A percentile compares a stretch with the other conserved stretches of the same genome.
Conservation (phyloP, 2,888 invertebrate genomes). For the Galeopsomyia nigrocyanea region DNA sequence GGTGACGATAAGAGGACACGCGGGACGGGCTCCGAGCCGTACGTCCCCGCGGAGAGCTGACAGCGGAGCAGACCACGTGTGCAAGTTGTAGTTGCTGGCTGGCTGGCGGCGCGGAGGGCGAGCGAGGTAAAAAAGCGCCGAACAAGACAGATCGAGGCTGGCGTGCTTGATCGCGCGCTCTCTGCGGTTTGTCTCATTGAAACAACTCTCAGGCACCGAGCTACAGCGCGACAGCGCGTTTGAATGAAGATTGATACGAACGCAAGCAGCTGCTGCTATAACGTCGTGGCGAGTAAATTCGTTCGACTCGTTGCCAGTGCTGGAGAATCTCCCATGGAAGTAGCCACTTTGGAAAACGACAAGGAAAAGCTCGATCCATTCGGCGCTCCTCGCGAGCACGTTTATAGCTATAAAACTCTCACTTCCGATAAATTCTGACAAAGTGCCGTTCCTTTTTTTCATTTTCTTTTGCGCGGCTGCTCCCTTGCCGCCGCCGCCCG, state of each 20-base stretch:
- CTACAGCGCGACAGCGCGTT: conserved; percentile 1
- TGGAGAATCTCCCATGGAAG: no score
- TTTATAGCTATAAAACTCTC: conserved; percentile 1
- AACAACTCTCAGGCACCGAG: not conserved
- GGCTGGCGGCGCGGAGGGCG: not conserved
- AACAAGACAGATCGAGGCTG: not conserved
- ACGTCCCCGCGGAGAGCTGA: conserved; percentile 20
- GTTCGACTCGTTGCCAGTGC: no score
- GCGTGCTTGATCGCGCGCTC: not conserved
- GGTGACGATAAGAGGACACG: conserved; percentile 38
- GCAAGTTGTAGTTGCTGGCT: no score
- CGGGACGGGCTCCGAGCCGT: conserved; percentile 16
- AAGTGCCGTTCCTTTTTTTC: conserved; percentile 1
- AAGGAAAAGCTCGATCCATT: no score
- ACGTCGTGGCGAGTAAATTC: no score
- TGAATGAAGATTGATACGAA: no score
- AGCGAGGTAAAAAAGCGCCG: not conserved
- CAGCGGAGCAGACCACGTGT: no score
- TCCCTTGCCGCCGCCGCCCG: no score
- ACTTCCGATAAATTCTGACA: conserved; percentile 24
- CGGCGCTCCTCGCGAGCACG: not conserved
- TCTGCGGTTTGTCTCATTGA: conserved; percentile 34
- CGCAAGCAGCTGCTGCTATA: no score
- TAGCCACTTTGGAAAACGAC: no score
- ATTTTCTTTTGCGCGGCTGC: not conserved